Evolutionary conservation across 35 echinoderm and acorn worm genomes (phyloP).

Genomic region (Eucidaris tribuloides): DNA sequence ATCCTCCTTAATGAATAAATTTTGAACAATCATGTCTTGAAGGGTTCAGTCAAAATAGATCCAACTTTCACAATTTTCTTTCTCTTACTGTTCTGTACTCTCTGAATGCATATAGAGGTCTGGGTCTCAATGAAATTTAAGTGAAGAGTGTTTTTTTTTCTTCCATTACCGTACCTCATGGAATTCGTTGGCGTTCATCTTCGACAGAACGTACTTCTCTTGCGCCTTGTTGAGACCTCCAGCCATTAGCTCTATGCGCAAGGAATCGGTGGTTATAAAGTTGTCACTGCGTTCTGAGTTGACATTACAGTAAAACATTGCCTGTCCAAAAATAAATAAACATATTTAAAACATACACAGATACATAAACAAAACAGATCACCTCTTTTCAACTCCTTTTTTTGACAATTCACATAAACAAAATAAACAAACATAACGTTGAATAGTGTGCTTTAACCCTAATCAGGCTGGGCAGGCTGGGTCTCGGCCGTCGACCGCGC

Average conservation of each 20-base stretch:
- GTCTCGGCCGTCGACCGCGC: too few relatives aligned
- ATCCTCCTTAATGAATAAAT: too few relatives aligned
- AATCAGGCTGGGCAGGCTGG: too few relatives aligned
- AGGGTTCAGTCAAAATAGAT: too few relatives aligned
- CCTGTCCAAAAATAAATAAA: constrained; percentile 26
- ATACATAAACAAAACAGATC: neutral
- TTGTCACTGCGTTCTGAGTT: constrained; percentile 67
- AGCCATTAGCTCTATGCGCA: constrained; percentile 86
- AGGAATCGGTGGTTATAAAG: constrained; percentile 55
- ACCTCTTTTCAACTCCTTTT: neutral
- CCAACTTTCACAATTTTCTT: too few relatives aligned
- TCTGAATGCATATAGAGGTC: too few relatives aligned
- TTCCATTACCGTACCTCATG: constrained; percentile 39
- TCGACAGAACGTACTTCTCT: constrained; percentile 78
- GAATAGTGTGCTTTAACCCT: too few relatives aligned
- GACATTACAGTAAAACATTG: constrained; percentile 91
- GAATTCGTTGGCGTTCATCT: constrained; percentile 75
- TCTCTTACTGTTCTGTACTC: too few relatives aligned
- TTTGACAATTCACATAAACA: neutral
- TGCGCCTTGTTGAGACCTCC: constrained; percentile 79
- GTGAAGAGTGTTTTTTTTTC: neutral
- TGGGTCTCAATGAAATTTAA: too few relatives aligned
- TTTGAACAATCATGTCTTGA: too few relatives aligned
- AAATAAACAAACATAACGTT: too few relatives aligned
- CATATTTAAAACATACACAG: neutral